These are phyloP conservation scores for Schizopygopsis pylzovi DNA, from an alignment of 2,797 vertebrate genomes.

Conservation along the genomic window DNA sequence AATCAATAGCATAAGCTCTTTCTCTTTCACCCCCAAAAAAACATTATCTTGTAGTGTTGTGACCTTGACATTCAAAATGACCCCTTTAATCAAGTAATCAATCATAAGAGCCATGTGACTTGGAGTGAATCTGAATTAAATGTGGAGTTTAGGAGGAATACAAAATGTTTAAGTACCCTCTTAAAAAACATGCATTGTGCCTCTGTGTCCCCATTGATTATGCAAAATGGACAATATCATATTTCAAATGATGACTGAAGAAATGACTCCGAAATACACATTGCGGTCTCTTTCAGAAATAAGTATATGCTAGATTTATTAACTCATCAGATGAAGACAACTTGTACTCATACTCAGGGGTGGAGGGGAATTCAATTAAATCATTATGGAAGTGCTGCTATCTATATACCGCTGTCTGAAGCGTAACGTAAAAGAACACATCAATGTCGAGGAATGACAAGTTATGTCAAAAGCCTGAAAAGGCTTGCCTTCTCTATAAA, in stretches of 20 bases:
- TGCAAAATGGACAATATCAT: not conserved
- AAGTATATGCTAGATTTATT: not conserved
- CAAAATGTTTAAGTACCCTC: conserved; percentile 6
- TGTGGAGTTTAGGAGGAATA: conserved; percentile 10
- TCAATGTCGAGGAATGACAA: conserved; percentile 9
- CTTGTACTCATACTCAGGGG: not conserved
- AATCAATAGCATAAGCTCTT: conserved; percentile 25
- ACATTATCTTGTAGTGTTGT: conserved; percentile 19
- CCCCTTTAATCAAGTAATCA: conserved; percentile 27
- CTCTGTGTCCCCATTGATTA: not conserved
- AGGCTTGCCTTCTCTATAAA: conserved; percentile 33
- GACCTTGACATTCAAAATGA: conserved; percentile 14
- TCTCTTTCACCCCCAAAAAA: not conserved
- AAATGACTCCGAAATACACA: not conserved
- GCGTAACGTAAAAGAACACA: conserved; percentile 14
- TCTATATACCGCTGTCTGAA: conserved; percentile 2
- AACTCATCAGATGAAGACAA: conserved; percentile 26
- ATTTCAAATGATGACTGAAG: not conserved
- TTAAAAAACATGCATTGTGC: not conserved
- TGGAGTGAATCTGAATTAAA: conserved; percentile 12
- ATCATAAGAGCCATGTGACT: conserved; percentile 21
- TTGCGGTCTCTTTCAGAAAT: not conserved
- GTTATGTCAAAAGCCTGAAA: conserved; percentile 36
- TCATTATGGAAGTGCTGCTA: not conserved
- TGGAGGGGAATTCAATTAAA: conserved; percentile 34